Evolutionary conservation across 1,140 invertebrate species (phyloP).

Genomic region (Panulirus ornatus): DNA sequence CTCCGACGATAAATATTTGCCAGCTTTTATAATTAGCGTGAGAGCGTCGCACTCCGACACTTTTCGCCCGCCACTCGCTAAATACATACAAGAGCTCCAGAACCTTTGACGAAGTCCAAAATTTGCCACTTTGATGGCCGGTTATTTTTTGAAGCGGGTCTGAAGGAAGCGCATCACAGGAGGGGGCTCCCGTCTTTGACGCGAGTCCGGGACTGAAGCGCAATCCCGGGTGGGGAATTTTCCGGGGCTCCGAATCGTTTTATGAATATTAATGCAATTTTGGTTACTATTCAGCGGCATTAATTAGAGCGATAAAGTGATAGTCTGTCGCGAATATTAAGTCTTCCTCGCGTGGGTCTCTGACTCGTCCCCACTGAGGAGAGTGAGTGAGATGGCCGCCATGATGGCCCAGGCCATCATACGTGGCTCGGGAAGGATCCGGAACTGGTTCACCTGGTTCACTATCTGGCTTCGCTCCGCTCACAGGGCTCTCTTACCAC

Average conservation of each 20-base stretch:
- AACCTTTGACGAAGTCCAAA: not conserved
- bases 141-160: not conserved
- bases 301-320: conserved; percentile 64
- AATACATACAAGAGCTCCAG: not conserved
- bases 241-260: conserved; percentile 37
- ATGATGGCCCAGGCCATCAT: no score
- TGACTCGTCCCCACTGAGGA: no score
- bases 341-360: not conserved
- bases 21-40: no score
- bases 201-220: no score
- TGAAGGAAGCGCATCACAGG: no score
- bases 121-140: not conserved
- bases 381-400: no score
- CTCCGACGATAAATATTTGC: no score
- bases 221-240: not conserved
- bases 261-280: conserved; percentile 71
- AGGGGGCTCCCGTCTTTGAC: not conserved
- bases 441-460: no score
- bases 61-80: not conserved
- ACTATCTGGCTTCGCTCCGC: no score
- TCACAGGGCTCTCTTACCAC: no score
- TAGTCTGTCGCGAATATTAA: conserved; percentile 33
- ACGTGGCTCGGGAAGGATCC: no score
- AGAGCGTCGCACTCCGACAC: no score
- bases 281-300: conserved; percentile 43